Evolutionary conservation across 2,888 invertebrate genomes (phyloP).

Genomic region (Lycocerus yunnanus): DNA sequence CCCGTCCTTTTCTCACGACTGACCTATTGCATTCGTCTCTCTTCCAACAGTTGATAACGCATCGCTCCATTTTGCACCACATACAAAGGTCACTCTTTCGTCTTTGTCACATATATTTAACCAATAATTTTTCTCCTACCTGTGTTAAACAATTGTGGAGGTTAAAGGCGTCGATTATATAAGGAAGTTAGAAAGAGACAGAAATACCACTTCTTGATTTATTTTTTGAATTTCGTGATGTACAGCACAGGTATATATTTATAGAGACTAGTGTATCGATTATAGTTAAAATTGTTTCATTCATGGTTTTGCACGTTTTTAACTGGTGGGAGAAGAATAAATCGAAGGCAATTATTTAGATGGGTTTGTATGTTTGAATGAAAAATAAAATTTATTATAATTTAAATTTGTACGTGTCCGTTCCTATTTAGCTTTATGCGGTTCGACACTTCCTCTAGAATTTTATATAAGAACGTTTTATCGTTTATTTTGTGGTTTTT

Average conservation of each 20-base stretch:
- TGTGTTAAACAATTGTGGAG: slow-evolving; percentile 36
- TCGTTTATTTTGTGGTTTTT: not conserved
- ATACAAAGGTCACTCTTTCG: slow-evolving; percentile 16
- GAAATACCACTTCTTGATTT: slow-evolving; percentile 32
- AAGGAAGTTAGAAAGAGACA: slow-evolving; percentile 20
- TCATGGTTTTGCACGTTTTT: slow-evolving; percentile 26
- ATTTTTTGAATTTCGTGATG: slow-evolving; percentile 36
- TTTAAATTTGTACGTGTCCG: slow-evolving; percentile 2
- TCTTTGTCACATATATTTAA: slow-evolving; percentile 28
- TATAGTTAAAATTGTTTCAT: slow-evolving; percentile 25
- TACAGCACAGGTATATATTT: slow-evolving; percentile 32
- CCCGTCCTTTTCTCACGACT: slow-evolving; percentile 10
- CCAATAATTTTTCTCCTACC: slow-evolving; percentile 39
- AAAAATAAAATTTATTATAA: not conserved
- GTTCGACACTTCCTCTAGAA: slow-evolving; percentile 11
- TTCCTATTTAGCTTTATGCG: slow-evolving; percentile 7
- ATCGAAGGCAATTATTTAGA: not conserved
- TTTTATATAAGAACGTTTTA: slow-evolving; percentile 3
- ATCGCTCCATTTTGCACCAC: slow-evolving; percentile 11
- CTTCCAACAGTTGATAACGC: not conserved
- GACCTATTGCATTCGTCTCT: not conserved
- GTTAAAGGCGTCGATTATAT: slow-evolving; percentile 16
- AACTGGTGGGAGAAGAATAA: not conserved
- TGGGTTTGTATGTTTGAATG: not conserved
- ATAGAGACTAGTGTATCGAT: slow-evolving; percentile 33